phyloP scores from a whole-genome alignment of 2,888 invertebrate genomes.

The Drosophila yooni region DNA sequence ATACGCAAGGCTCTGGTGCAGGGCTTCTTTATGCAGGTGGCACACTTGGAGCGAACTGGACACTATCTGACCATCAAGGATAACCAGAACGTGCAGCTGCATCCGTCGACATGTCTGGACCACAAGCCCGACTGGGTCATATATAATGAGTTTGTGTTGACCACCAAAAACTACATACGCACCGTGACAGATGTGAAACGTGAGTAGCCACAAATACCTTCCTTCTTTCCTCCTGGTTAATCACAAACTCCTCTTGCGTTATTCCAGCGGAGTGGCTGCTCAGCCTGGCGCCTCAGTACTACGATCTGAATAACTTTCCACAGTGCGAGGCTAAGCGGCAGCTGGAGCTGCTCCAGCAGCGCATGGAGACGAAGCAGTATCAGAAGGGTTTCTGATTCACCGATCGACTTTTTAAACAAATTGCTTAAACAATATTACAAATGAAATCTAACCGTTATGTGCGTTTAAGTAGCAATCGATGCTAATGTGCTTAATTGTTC shows the following conservation, averaged over 20 bases:
- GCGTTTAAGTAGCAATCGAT: slow-evolving; percentile 33
- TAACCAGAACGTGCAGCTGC: slow-evolving; percentile 99
- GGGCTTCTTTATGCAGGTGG: slow-evolving; percentile 99
- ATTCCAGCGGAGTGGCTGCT: slow-evolving; percentile 95
- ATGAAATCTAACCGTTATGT: slow-evolving; percentile 19
- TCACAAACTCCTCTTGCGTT: slow-evolving; percentile 7
- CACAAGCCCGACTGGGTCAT: slow-evolving; percentile 99
- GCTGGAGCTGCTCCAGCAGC: slow-evolving; percentile 93
- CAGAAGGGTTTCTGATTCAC: slow-evolving; percentile 92
- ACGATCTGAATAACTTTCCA: slow-evolving; percentile 99
- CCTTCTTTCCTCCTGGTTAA: not conserved
- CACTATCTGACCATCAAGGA: slow-evolving; percentile 99
- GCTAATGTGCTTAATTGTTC: slow-evolving; percentile 38
- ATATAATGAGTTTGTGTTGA: slow-evolving; percentile 99
- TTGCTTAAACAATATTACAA: slow-evolving; percentile 34
- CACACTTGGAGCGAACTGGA: slow-evolving; percentile 98
- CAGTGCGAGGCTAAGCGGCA: slow-evolving; percentile 98
- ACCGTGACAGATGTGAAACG: slow-evolving; percentile 99
- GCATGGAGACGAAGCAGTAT: slow-evolving; percentile 94
- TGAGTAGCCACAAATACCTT: slow-evolving; percentile 86
- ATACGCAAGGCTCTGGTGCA: slow-evolving; percentile 99
- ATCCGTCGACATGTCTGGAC: slow-evolving; percentile 99
- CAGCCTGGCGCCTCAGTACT: slow-evolving; percentile 98
- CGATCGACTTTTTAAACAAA: slow-evolving; percentile 37
- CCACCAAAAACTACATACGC: slow-evolving; percentile 99